A percentile compares a stretch with the other conserved stretches of the same genome.
phyloP scores from a whole-genome alignment of 2,888 invertebrate species.

The Melieria omissa region DNA sequence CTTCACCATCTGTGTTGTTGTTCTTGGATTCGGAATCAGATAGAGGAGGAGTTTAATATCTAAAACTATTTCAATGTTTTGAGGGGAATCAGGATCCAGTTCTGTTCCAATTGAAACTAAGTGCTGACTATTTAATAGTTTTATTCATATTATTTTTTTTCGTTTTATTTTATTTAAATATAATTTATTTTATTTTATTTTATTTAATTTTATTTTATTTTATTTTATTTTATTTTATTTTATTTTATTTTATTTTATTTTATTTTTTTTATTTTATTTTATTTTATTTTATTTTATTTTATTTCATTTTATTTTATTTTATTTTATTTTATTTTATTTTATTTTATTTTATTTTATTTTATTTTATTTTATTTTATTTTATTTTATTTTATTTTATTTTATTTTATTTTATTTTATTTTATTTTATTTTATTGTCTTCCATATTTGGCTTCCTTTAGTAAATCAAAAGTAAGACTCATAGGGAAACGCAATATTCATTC shows the following conservation, averaged over 20 bases:
- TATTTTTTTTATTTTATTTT: background rate
- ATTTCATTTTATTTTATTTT: conserved; percentile 1
- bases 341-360: conserved; percentile 2
- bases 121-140: background rate
- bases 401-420: conserved; percentile 7
- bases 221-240: conserved; percentile 5
- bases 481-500: too few species aligned
- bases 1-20: too few species aligned
- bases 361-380: conserved; percentile 6
- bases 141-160: background rate
- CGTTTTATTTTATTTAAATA: background rate
- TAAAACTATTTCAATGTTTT: too few species aligned
- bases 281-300: conserved; percentile 7
- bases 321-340: background rate
- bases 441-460: background rate
- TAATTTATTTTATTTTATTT: background rate
- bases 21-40: too few species aligned
- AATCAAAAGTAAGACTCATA: too few species aligned
- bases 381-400: conserved; percentile 1
- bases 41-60: too few species aligned
- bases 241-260: background rate
- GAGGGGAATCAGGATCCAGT: too few species aligned
- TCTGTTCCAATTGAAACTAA: background rate
- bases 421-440: background rate
- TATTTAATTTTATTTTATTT: background rate